Conservation (phyloP, 2,888 invertebrate species). For the Tenthredo amoena region DNA sequence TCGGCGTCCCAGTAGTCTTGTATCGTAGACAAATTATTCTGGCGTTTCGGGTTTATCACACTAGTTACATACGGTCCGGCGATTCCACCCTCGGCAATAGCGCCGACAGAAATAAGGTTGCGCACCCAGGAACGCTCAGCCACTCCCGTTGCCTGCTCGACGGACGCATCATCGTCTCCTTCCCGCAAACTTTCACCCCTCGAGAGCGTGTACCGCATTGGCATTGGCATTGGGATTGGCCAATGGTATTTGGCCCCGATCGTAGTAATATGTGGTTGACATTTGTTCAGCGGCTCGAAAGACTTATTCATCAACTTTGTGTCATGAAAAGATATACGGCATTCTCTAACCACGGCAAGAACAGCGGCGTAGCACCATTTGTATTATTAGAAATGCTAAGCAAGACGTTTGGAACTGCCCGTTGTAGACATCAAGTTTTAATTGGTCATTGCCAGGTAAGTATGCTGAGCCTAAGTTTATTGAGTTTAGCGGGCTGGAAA, state of each 20-base stretch:
- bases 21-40: slow-evolving; percentile 30
- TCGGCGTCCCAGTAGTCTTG: slow-evolving; percentile 15
- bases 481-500: background rate
- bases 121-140: slow-evolving; percentile 75
- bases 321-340: background rate
- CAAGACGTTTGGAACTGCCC: background rate
- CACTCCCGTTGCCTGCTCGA: slow-evolving; percentile 68
- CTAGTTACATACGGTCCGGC: slow-evolving; percentile 77
- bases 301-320: slow-evolving; percentile 19
- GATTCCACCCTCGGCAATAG: slow-evolving; percentile 75
- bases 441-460: background rate
- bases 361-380: slow-evolving; percentile 20
- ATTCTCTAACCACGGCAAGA: slow-evolving; percentile 38
- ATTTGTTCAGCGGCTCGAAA: slow-evolving; percentile 26
- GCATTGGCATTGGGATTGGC: slow-evolving; percentile 19
- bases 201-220: slow-evolving; percentile 22
- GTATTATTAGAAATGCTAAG: background rate
- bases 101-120: slow-evolving; percentile 74
- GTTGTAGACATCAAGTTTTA: background rate
- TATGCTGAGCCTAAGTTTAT: slow-evolving; percentile 23
- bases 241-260: slow-evolving; percentile 24
- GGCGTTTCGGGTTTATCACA: slow-evolving; percentile 70
- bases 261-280: slow-evolving; percentile 37
- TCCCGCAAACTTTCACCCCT: slow-evolving; percentile 32
- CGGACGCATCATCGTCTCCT: slow-evolving; percentile 41